phyloP scores from a whole-genome alignment of 2,888 invertebrate species.

The Raillietiella orientalis region DNA sequence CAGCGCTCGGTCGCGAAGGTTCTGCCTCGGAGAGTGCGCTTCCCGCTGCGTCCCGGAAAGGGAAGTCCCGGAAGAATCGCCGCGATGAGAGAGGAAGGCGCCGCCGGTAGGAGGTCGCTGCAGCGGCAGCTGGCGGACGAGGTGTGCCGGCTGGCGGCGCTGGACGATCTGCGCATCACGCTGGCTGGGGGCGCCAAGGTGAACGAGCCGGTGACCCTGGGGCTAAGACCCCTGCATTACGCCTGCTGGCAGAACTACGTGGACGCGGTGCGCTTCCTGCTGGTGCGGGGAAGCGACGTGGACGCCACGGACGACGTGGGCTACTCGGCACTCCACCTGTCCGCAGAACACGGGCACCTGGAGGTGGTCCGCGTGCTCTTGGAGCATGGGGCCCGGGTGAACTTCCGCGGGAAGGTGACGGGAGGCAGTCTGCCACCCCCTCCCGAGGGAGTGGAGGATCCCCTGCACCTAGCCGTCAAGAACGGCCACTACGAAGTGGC shows the following conservation, averaged over 20 bases:
- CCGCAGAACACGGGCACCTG: constrained; percentile 51
- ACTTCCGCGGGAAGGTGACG: constrained; percentile 37
- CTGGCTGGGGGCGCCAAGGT: constrained; percentile 53
- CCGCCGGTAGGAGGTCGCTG: no score
- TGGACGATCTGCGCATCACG: constrained; percentile 54
- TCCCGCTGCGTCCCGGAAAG: no score
- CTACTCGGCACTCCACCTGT: constrained; percentile 60
- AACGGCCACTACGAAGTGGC: constrained; percentile 36
- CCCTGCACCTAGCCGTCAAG: constrained; percentile 53
- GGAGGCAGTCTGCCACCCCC: no score
- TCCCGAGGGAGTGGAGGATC: constrained; percentile 26
- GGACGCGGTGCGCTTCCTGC: constrained; percentile 41
- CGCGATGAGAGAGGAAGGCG: no score
- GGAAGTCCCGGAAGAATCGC: no score
- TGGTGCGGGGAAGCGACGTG: constrained; percentile 47
- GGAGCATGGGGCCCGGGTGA: constrained; percentile 40
- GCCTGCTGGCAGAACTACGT: constrained; percentile 49
- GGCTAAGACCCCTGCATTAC: constrained; percentile 61
- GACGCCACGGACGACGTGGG: constrained; percentile 62
- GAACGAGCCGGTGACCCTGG: constrained; percentile 38
- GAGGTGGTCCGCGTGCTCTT: constrained; percentile 23
- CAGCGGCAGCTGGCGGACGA: constrained; percentile 64
- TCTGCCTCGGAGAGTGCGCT: no score
- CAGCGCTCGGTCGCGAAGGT: no score
- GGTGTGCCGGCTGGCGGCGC: constrained; percentile 51